Base-by-base conservation (phyloP, 2,888 invertebrate species). In the Meganola albula region DNA sequence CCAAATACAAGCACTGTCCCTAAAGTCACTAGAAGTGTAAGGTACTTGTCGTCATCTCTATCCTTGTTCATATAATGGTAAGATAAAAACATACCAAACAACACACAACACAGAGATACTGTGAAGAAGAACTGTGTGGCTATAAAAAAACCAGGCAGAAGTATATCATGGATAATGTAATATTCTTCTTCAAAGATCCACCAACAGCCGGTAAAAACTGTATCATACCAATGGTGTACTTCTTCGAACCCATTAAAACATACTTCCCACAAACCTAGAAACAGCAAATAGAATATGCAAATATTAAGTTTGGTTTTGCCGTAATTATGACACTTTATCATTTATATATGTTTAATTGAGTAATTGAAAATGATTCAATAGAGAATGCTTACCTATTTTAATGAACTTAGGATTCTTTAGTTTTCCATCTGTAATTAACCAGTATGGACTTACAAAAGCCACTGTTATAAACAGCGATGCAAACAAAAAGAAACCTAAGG, bases 161-260 rank as follows among this genome's bases (percentile, higher is more conserved):
- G 82, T 58, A 96, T 93, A 55, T 96, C 93, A 59, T 95, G 93
- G 48, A 98, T 95, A 37, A 97, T 97, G 65, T 97, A 96, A 71
- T 96, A 97, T 78, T 98, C 98, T 72, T 97, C 97, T 76, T 98
- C 96, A 63, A 97, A 97, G 39, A 98, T 94, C 97, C 98, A 98
- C 94, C 96, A 96, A 65, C 98, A 98, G 0, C 95, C 96, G 9
- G 87, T 89, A 58, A 96, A 96, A 31, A 88, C 87, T 3, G 90
- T 91, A 60, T 97, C 96, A 76, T 97, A 98, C 72, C 91, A 90
- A 48, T 93, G 92, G 51, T 93, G 92, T 3, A 93, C 90, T 68
- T 98, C 97, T 74, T 93, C 91, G 67, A 96, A 97, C 24, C 93
- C 89, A 55, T 92, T 89, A 58, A 98, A 96, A 69, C 98, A 98